Base-by-base conservation (phyloP, 2,888 invertebrate species). In the Chironomus tentans region DNA sequence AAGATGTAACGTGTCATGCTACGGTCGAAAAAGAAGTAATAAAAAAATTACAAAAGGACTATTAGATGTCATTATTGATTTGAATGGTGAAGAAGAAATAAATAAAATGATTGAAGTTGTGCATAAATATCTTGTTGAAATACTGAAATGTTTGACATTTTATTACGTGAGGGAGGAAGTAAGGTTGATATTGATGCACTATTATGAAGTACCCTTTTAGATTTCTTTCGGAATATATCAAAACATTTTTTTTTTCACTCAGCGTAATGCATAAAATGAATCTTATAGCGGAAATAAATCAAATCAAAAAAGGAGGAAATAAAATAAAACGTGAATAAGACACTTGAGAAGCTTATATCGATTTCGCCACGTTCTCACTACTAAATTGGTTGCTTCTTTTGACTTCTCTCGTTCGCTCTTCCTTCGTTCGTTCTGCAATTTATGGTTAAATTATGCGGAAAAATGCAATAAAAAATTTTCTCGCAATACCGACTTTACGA, bases 401-500 rank as follows among this genome's bases (percentile, higher is more conserved):
- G 56, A 56, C 15, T n/a, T 50, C 6, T 50, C 15, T 56, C 56
- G 38, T 50, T 50, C 50, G 15, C 50, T 50, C 56, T 56, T 18
- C 15, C 7, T 18, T 56, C 15, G 56, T 18, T 56, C 18, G 56
- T 18, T 56, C 68, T 74, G 68, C 65, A 74, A 74, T 74, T 74
- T 65, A 74, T 74, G 48, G 74, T 68, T 47, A 74, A 74, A 74
- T 74, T 74, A 74, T 74, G 68, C 74, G 74, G 72, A 62, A 71
- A 73, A 74, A 74, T 74, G 74, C 74, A 72, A 72, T 72, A 72
- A 72, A 56, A 56, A 72, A 72, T 72, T 73, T 74, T 61, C 61
- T 74, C 68, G 74, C 62, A 73, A 62, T 73, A 13, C 18, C 65
- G 65, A 65, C 72, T 73, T 73, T 73, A 73, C 56, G 56, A 71